A percentile compares a stretch with the other conserved stretches of the same genome.
Conservation (phyloP, 1,140 invertebrate genomes). For the Dryas iulia region DNA sequence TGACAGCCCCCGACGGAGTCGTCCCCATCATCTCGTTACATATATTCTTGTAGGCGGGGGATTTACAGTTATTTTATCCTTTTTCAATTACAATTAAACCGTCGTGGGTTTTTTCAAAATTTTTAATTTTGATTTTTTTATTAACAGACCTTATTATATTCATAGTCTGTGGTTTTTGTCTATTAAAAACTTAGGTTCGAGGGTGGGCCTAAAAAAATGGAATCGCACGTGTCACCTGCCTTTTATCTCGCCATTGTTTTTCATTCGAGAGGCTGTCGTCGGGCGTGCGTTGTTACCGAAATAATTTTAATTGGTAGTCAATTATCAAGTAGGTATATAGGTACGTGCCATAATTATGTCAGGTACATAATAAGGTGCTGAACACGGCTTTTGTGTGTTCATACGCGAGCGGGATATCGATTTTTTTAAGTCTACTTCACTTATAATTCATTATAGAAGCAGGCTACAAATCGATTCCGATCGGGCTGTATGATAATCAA, state of each 20-base stretch:
- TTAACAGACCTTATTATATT: neutral
- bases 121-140: neutral
- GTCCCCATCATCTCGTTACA: too few relatives aligned
- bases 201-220: conserved; percentile 47
- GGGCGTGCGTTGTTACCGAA: conserved; percentile 35
- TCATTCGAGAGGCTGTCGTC: conserved; percentile 34
- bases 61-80: too few relatives aligned
- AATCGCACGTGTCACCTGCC: conserved; percentile 67
- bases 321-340: neutral
- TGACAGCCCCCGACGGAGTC: too few relatives aligned
- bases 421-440: neutral
- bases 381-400: neutral
- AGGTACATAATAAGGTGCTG: neutral
- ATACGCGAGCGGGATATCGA: neutral
- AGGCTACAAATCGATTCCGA: neutral
- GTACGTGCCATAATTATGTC: neutral
- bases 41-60: too few relatives aligned
- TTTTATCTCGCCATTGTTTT: conserved; percentile 47
- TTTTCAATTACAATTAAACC: too few relatives aligned
- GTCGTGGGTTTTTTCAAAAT: too few relatives aligned
- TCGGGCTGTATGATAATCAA: neutral
- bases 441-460: neutral
- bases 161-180: conserved; percentile 31
- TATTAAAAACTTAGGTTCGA: conserved; percentile 45
- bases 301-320: conserved; percentile 38